Evolutionary conservation across 2,113 vertebrate genomes (phyloP), one percentile per base, ranked within the genome.

Genomic region (Platycercus adscitus): DNA sequence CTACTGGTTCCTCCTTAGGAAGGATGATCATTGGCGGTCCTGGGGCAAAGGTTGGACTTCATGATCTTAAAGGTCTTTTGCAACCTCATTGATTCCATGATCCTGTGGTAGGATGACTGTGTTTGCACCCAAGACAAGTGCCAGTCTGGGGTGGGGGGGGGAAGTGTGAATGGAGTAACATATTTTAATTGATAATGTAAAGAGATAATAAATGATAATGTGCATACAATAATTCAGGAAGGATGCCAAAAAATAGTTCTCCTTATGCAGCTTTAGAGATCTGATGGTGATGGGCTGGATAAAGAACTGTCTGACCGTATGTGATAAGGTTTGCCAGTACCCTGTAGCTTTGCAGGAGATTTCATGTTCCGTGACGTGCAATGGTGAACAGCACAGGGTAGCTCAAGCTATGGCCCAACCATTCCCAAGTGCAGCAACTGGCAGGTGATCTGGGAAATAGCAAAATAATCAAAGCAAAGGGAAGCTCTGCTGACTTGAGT

Each of bases 341-440:
- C 39, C 49, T 1, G 0, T 9, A 13, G 33, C 43, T 73, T 10
- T 43, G 47, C 13, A n/a, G 12, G 82, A 55, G 60, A 73, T 31
- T 25, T 41, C n/a, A 1, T 12, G 11, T 49, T 43, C 50, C 26
- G 21, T 66, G 46, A 8, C 20, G 9, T 0, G 0, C 11, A 24
- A 11, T 8, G 31, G 37, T 35, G 17, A 69, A 7, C 13, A 28
- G 39, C 55, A n/a, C 33, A 47, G 43, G 25, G 26, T 3, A 11
- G 25, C 56, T 44, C 3, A 23, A 31, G 23, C 17, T 28, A 17
- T 0, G 1, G 58, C 37, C 49, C 69, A 70, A 0, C 5, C 10
- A 0, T 19, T 90, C 63, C 52, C 64, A 33, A 80, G 5, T 4
- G 26, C 58, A 33, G 44, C 35, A 64, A 3, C 0, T 9, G 47